Evolutionary conservation across 2,797 vertebrate genomes (phyloP), one percentile per base, ranked within the genome.

Genomic region (Heterohyrax brucei): DNA sequence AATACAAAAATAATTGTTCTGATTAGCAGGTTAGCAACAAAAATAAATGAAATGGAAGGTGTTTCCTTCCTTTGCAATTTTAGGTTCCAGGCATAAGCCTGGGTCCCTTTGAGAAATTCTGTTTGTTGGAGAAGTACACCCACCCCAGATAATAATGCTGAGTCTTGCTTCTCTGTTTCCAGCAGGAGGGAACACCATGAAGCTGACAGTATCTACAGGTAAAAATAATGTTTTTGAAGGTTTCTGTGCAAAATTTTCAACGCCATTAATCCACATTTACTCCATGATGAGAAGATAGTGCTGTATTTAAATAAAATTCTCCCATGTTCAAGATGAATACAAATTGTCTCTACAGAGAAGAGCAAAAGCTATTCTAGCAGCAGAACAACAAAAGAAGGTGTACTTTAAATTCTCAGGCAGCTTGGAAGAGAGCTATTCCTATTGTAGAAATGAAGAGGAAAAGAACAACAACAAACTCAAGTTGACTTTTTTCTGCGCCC

Each of bases 401-500:
- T 66, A 76, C 87, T 96, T 96, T 93, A 96, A 95, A 90, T 93
- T 90, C 48, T 53, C 70, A 44, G 80, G 87, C 92, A 90, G 78
- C 90, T 87, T 89, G 79, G 92, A 94, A 92, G 96, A 93, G 96
- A 97, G 82, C 75, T 83, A 56, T 93, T 96, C 79, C 85, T 96
- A 93, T 95, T 94, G 97, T 94, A 87, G 81, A 96, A 95, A 94
- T 70, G 68, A 91, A 94, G 92, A 56, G 78, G 64, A 44, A n/a
- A 39, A 72, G 92, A 66, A 93, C 73, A 76, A 93, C 73, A 76
- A 44, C 33, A 22, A 80, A 64, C 39, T 66, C 16, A 9, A 68
- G 68, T 68, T 97, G 94, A 95, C 94, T 96, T 97, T 97, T 96
- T 90, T 94, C 91, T 96, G 89, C 84, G 95, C 44, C 93, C 86